Percentiles rank a stretch among this genome's conserved stretches.
These are phyloP conservation scores for Synergus itoensis DNA, from an alignment of 2,888 invertebrate genomes.

Conservation along the genomic window DNA sequence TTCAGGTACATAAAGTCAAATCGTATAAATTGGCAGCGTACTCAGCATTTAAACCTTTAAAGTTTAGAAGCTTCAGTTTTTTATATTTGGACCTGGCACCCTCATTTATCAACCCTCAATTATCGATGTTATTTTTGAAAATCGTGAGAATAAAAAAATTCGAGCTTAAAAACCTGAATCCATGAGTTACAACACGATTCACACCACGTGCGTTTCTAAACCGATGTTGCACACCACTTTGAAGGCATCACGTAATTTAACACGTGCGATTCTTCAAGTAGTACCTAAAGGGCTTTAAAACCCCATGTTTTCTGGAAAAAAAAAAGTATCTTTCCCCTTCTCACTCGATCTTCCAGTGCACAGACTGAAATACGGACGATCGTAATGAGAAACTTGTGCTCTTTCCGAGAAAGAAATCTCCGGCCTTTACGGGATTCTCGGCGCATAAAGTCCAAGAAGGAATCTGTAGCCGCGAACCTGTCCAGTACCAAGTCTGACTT, in stretches of 20 bases:
- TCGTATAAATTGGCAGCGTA: background rate
- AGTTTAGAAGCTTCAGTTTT: too few species aligned
- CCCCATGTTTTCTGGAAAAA: conserved; percentile 32
- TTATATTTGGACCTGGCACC: too few species aligned
- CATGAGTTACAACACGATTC: conserved; percentile 30
- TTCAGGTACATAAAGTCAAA: background rate
- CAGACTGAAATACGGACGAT: conserved; percentile 49
- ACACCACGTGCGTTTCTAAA: conserved; percentile 37
- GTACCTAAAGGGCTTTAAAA: conserved; percentile 38
- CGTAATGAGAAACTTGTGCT: conserved; percentile 70
- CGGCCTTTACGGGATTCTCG: conserved; percentile 72
- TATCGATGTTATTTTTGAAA: background rate
- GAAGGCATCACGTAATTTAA: conserved; percentile 33
- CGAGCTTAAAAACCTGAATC: background rate
- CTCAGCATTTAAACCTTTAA: too few species aligned
- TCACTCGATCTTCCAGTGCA: conserved; percentile 34
- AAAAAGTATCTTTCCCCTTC: conserved; percentile 27
- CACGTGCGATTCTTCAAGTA: conserved; percentile 38
- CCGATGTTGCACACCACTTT: conserved; percentile 39
- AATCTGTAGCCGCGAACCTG: conserved; percentile 52
- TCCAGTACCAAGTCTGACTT: conserved; percentile 48
- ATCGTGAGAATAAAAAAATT: conserved; percentile 3
- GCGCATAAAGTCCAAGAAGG: conserved; percentile 65
- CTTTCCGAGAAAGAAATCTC: conserved; percentile 75
- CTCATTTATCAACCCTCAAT: too few species aligned